phyloP scores from a whole-genome alignment of 2,888 invertebrate genomes.

The Geophilus truncorum region DNA sequence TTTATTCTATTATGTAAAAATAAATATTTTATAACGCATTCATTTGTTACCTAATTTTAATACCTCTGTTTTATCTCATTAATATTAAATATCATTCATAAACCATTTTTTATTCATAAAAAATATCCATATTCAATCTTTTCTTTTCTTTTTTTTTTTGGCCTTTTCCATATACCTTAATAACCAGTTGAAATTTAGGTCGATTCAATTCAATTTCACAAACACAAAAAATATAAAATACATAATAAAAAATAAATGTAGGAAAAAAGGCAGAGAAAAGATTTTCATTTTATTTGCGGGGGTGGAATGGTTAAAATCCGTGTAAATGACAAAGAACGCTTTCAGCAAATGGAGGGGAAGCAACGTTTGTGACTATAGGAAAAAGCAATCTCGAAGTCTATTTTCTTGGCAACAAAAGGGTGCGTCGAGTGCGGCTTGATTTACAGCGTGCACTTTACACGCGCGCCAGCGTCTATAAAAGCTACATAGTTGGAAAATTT shows the following conservation, averaged over 20 bases:
- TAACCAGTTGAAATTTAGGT: background rate
- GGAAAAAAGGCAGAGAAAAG: background rate
- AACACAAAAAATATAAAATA: background rate
- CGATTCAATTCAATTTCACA: background rate
- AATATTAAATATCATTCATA: too few species aligned
- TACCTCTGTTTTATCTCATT: too few species aligned
- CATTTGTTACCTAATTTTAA: too few species aligned
- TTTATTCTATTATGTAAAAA: too few species aligned
- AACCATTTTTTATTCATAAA: too few species aligned
- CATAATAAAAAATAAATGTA: background rate
- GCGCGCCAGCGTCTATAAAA: slow-evolving; percentile 20
- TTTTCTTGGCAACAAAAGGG: slow-evolving; percentile 24
- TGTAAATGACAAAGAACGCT: slow-evolving; percentile 22
- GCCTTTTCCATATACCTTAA: background rate
- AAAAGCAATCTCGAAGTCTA: background rate
- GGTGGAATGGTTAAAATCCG: slow-evolving; percentile 12
- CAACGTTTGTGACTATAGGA: background rate
- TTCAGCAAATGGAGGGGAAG: slow-evolving; percentile 20
- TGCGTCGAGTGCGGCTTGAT: slow-evolving; percentile 20
- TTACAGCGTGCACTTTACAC: slow-evolving; percentile 24
- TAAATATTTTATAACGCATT: too few species aligned
- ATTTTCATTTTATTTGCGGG: background rate
- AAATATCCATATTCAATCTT: background rate
- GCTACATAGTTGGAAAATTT: slow-evolving; percentile 25
- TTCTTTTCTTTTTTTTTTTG: background rate